phyloP scores from a whole-genome alignment of 2,888 invertebrate genomes.

The Leptogaster cylindrica region DNA sequence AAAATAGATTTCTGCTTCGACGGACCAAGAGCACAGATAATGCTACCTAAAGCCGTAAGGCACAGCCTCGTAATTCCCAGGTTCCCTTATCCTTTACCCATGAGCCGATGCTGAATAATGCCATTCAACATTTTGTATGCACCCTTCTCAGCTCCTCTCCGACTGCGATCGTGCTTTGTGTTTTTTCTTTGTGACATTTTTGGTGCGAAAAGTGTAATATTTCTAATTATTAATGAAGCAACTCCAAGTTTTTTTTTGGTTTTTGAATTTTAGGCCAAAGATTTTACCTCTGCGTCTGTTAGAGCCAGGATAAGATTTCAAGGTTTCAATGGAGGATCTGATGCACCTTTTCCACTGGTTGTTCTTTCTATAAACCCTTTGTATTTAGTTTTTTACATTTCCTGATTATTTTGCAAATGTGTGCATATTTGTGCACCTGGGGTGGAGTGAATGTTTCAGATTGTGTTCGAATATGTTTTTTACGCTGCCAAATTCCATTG shows the following conservation, averaged over 20 bases:
- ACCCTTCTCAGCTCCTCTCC: no score
- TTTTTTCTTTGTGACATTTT: neutral
- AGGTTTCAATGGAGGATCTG: neutral
- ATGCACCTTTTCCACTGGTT: neutral
- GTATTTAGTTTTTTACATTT: neutral
- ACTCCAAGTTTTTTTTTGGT: neutral
- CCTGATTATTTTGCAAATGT: neutral
- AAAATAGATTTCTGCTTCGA: no score
- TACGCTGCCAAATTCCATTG: no score
- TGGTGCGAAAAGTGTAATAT: conserved; percentile 9
- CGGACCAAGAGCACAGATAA: no score
- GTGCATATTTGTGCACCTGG: neutral
- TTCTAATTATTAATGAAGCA: conserved; percentile 1
- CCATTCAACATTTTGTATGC: no score
- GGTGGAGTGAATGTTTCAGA: no score
- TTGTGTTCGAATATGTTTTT: no score
- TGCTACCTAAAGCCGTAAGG: no score
- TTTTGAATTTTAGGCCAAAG: no score
- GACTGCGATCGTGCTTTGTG: neutral
- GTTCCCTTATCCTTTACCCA: no score
- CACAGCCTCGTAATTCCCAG: no score
- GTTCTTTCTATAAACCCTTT: neutral
- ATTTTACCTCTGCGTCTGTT: neutral
- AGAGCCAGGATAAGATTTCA: neutral
- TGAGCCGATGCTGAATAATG: no score